Percentiles rank a stretch among this genome's conserved stretches.
Conservation (phyloP, 2,888 invertebrate species). For the Bunonema sp. region DNA sequence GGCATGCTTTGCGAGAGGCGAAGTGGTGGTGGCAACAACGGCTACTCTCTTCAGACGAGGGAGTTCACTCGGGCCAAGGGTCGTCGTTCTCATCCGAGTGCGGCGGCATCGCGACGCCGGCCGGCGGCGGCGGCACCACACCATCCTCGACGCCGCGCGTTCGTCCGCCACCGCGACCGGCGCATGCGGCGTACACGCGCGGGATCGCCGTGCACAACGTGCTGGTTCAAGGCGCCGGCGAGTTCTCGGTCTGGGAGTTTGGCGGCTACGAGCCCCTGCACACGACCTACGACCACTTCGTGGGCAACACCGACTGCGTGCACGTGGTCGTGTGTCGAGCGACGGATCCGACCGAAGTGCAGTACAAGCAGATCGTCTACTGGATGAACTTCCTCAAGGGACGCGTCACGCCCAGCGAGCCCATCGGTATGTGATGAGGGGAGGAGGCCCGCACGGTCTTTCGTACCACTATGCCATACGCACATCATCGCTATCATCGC, state of each 20-base stretch:
- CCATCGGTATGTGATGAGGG: conserved; percentile 49
- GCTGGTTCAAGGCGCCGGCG: conserved; percentile 47
- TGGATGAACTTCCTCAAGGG: conserved; percentile 64
- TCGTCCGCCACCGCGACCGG: conserved; percentile 5
- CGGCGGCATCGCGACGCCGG: conserved; percentile 12
- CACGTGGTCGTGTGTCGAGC: conserved; percentile 58
- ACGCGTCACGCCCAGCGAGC: conserved; percentile 54
- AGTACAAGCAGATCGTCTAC: conserved; percentile 52
- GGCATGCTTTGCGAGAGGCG: too few species aligned
- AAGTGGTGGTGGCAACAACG: too few species aligned
- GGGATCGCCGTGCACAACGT: conserved; percentile 57
- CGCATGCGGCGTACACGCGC: conserved; percentile 53
- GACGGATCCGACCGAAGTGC: conserved; percentile 54
- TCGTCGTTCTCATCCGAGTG: conserved; percentile 24
- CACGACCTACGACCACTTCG: conserved; percentile 59
- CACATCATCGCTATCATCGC: conserved; percentile 45
- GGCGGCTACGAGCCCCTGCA: conserved; percentile 62
- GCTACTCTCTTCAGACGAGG: conserved; percentile 21
- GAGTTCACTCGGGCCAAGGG: conserved; percentile 26
- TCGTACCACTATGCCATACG: neutral
- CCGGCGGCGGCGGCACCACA: conserved; percentile 1
- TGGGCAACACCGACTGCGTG: conserved; percentile 55
- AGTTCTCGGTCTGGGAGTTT: conserved; percentile 61
- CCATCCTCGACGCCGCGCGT: neutral
- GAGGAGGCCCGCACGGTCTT: neutral